Base-by-base conservation (phyloP, 1,140 invertebrate species). In the Pseudomyrmex sp. region DNA sequence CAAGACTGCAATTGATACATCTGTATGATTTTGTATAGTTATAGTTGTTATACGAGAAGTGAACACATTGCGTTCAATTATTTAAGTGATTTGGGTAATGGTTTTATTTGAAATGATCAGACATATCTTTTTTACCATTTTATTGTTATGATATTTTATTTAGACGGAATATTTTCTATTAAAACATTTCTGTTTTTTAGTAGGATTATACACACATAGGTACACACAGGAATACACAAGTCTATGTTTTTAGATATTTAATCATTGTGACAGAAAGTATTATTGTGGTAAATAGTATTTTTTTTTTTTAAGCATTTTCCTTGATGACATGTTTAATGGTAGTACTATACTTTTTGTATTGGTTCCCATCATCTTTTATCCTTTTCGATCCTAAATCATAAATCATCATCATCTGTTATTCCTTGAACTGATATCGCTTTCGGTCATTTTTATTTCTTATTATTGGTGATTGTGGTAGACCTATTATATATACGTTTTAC, bases 321-420 rank as follows among this genome's bases (percentile, higher is more conserved):
- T 76, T 74, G 54, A 85, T 13, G 46, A 72, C 88, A 86, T 88
- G 89, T 88, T 86, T 85, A 84, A 93, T 93, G 92, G 88, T 93
- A 93, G 90, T 83, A 18, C 18, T 18, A 91, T 87, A 91, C 58
- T 74, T 79, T 85, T 58, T 88, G 20, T 61, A 62, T 87, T 83
- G 56, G 15, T 35, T 85, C 70, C 75, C 3, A 35, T 84, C 26
- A 83, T 73, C 82, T 84, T 69, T 62, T n/a, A 66, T 87, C 69
- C 87, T 62, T 46, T 52, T 9, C 9, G 44, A 61, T 88, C 61
- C 56, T 75, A 26, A 54, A 52, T 4, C 52, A 65, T 58, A 46
- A 54, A 52, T 50, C 46, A 85, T 69, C 70, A 52, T 54, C 35
- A 66, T 63, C 56, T 56, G 23, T 69, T 72, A 63, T 70, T 76